phyloP scores from a whole-genome alignment of 2,888 invertebrate species.

The Entomobrya multifasciata region DNA sequence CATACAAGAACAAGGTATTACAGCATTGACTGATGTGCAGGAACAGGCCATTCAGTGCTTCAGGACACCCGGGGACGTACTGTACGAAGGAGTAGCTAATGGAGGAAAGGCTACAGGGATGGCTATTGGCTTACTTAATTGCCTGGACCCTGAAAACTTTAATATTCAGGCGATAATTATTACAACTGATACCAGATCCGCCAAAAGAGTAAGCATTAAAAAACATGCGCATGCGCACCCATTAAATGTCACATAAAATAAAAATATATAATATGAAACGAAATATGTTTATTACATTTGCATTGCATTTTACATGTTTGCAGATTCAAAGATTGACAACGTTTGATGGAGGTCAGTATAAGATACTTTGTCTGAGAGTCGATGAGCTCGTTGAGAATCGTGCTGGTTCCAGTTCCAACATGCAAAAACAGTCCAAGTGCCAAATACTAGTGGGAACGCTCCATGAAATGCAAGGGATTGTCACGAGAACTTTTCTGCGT shows the following conservation, averaged over 20 bases:
- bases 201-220: constrained; percentile 33
- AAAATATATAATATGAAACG: no score
- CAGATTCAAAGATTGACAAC: constrained; percentile 39
- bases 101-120: constrained; percentile 53
- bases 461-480: background rate
- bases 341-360: background rate
- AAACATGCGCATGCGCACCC: no score
- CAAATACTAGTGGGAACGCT: constrained; percentile 36
- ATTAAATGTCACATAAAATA: no score
- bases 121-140: constrained; percentile 24
- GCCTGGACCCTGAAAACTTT: background rate
- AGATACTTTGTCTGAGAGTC: background rate
- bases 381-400: background rate
- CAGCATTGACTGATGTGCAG: constrained; percentile 25
- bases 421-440: background rate
- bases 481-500: background rate
- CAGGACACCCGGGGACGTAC: background rate
- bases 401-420: background rate
- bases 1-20: background rate
- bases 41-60: background rate
- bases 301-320: background rate
- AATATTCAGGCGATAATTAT: constrained; percentile 28
- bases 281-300: no score
- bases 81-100: constrained; percentile 49
- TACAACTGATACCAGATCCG: constrained; percentile 17